phyloP scores from a whole-genome alignment of 2,113 vertebrate species.

The Ailurus styani region DNA sequence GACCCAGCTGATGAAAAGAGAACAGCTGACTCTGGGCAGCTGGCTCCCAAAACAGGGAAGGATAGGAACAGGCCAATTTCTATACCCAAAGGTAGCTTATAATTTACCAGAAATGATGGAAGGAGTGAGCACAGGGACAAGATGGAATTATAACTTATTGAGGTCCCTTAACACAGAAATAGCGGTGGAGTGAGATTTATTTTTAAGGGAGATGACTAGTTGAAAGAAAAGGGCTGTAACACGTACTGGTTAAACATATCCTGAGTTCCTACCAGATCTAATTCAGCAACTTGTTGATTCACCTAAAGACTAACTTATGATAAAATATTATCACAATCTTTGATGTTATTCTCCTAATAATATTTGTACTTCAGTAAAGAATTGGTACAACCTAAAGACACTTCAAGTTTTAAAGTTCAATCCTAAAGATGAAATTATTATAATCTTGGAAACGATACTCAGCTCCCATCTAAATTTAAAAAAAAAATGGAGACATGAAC shows the following conservation, averaged over 20 bases:
- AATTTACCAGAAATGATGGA: background rate
- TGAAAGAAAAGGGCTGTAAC: background rate
- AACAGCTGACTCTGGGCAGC: background rate
- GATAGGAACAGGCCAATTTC: background rate
- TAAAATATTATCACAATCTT: background rate
- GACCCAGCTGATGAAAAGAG: background rate
- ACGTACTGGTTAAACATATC: background rate
- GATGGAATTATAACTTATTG: background rate
- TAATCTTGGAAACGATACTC: background rate
- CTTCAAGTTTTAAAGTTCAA: background rate
- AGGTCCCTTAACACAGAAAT: background rate
- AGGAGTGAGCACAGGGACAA: background rate
- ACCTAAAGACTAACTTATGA: background rate
- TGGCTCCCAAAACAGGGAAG: background rate
- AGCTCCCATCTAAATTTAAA: background rate
- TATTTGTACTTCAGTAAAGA: background rate
- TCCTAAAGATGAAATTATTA: background rate
- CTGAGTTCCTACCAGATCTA: background rate
- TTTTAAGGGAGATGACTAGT: background rate
- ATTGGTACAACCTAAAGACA: background rate
- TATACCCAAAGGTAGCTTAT: background rate
- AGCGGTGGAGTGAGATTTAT: background rate
- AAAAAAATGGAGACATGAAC: background rate
- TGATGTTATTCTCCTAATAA: background rate
- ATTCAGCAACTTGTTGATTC: background rate